Percentiles rank a stretch among this genome's conserved stretches.
Conservation (phyloP, 2,888 invertebrate genomes). For the Polydrusus pterygomalis region DNA sequence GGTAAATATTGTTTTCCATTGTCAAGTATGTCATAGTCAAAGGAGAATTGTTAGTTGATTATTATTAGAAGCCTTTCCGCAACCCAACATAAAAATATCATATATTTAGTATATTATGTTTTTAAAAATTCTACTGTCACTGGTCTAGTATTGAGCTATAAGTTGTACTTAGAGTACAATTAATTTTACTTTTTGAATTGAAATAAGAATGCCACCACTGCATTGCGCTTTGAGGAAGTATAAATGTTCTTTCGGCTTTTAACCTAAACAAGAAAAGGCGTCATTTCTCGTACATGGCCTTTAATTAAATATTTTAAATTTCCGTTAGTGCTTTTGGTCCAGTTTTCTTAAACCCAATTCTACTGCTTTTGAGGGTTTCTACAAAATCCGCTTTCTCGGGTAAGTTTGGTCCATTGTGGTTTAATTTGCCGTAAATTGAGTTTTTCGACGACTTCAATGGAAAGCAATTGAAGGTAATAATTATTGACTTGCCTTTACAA, state of each 20-base stretch:
- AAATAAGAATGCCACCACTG: too few relatives aligned
- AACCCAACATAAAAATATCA: too few relatives aligned
- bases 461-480: slow-evolving; percentile 34
- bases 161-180: too few relatives aligned
- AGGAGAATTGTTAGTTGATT: too few relatives aligned
- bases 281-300: background rate
- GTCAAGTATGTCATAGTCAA: too few relatives aligned
- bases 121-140: too few relatives aligned
- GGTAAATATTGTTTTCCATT: too few relatives aligned
- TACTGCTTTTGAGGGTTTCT: slow-evolving; percentile 30
- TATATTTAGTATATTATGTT: too few relatives aligned
- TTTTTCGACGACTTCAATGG: slow-evolving; percentile 36
- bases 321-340: slow-evolving; percentile 5
- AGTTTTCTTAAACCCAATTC: slow-evolving; percentile 37
- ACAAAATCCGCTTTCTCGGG: slow-evolving; percentile 28
- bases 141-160: too few relatives aligned
- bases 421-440: slow-evolving; percentile 41
- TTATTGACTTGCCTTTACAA: background rate
- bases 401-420: slow-evolving; percentile 28
- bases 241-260: background rate
- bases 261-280: background rate
- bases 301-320: slow-evolving; percentile 13
- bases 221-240: too few relatives aligned
- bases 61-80: too few relatives aligned
- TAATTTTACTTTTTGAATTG: too few relatives aligned